Evolutionary conservation across 2,888 invertebrate genomes (phyloP).

Genomic region (Pterostichus niger): DNA sequence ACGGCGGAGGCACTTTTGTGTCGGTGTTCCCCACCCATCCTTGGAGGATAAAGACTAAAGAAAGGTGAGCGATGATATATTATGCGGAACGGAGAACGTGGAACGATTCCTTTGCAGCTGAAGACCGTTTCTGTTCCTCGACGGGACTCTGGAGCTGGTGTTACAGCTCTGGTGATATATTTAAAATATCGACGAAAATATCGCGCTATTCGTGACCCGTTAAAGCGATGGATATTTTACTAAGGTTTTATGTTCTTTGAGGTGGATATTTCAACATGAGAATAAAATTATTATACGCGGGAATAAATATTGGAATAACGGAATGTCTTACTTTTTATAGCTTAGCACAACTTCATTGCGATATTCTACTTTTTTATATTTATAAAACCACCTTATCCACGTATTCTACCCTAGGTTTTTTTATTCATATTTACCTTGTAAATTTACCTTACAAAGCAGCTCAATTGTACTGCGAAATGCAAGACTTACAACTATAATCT

Average conservation of each 20-base stretch:
- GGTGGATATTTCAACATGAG: constrained; percentile 30
- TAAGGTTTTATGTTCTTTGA: constrained; percentile 46
- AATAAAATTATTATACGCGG: constrained; percentile 40
- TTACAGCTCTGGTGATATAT: constrained; percentile 53
- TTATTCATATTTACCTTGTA: no score
- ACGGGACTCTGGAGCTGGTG: constrained; percentile 2
- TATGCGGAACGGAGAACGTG: constrained; percentile 53
- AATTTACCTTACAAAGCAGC: no score
- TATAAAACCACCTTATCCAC: no score
- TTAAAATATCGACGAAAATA: constrained; percentile 61
- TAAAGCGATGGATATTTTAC: constrained; percentile 47
- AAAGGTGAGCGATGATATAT: constrained; percentile 65
- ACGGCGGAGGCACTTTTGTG: constrained; percentile 39
- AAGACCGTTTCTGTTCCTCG: constrained; percentile 39
- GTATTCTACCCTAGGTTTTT: no score
- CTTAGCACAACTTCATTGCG: no score
- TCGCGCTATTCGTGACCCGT: constrained; percentile 38
- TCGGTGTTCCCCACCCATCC: constrained; percentile 18
- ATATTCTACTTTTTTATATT: no score
- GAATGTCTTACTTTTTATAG: constrained; percentile 15
- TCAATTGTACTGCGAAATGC: no score
- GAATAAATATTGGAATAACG: constrained; percentile 38
- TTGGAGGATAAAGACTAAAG: constrained; percentile 63
- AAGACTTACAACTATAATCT: no score
- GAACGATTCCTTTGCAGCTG: constrained; percentile 61